phyloP scores from a whole-genome alignment of 2,888 invertebrate species.

The Meganola albula region DNA sequence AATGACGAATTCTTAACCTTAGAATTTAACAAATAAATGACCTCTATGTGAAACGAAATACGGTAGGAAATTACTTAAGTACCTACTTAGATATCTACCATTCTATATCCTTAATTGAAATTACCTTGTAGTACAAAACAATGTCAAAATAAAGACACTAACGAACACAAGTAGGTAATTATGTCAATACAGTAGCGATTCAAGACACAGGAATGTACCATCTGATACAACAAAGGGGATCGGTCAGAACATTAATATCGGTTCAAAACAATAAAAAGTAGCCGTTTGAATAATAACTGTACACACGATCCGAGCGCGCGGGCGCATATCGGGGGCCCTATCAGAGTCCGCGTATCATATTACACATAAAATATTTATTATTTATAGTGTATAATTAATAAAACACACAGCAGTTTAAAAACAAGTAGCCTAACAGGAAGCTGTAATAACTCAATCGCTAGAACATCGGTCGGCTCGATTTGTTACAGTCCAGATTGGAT shows the following conservation, averaged over 20 bases:
- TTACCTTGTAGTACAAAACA: no score
- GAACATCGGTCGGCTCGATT: conserved; percentile 62
- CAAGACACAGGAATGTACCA: conserved; percentile 27
- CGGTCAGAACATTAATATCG: conserved; percentile 50
- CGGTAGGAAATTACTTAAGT: no score
- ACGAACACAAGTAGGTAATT: conserved; percentile 31
- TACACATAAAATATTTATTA: conserved; percentile 76
- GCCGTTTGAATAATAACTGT: conserved; percentile 63
- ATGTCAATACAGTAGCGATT: conserved; percentile 46
- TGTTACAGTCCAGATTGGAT: conserved; percentile 74
- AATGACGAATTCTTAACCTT: no score
- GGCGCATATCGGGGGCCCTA: conserved; percentile 57
- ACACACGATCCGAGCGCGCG: conserved; percentile 45
- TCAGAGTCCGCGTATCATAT: conserved; percentile 69
- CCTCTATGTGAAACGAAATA: no score
- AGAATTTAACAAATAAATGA: no score
- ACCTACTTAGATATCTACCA: no score
- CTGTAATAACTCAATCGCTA: conserved; percentile 77
- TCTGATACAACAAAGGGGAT: conserved; percentile 35
- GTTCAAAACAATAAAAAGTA: conserved; percentile 62
- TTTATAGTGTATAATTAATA: conserved; percentile 76
- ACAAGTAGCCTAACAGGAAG: conserved; percentile 75
- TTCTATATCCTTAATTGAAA: no score
- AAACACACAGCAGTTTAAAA: conserved; percentile 73
- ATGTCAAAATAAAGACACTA: no score